Conservation (phyloP, 2,888 invertebrate species). For the Ophion costatus region DNA sequence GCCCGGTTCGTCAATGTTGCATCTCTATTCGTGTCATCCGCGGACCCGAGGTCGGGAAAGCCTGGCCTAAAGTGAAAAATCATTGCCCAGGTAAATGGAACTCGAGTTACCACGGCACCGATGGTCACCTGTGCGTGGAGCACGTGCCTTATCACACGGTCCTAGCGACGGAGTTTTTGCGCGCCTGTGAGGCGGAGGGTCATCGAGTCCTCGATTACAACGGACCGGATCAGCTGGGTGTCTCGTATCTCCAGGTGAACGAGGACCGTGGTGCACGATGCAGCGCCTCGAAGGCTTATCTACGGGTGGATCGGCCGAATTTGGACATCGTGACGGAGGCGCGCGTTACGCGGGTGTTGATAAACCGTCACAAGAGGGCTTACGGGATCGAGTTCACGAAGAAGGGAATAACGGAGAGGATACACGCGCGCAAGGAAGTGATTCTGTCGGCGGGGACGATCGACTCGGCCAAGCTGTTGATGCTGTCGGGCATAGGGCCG, state of each 20-base stretch:
- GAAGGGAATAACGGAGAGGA: slow-evolving; percentile 84
- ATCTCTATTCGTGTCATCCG: too few relatives aligned
- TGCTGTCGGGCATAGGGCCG: slow-evolving; percentile 89
- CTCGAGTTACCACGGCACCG: slow-evolving; percentile 80
- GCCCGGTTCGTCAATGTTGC: too few relatives aligned
- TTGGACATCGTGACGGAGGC: slow-evolving; percentile 79
- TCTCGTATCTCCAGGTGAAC: slow-evolving; percentile 85
- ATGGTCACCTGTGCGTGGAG: slow-evolving; percentile 82
- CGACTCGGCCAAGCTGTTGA: slow-evolving; percentile 91
- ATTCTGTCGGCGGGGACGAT: slow-evolving; percentile 90
- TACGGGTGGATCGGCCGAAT: slow-evolving; percentile 82
- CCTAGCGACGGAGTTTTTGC: slow-evolving; percentile 79
- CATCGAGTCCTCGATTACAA: slow-evolving; percentile 82
- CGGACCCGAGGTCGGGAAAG: too few relatives aligned
- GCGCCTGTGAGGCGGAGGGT: slow-evolving; percentile 81
- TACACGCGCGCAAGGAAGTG: slow-evolving; percentile 86
- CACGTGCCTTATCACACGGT: slow-evolving; percentile 81
- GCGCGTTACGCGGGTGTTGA: slow-evolving; percentile 75
- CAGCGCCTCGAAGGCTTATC: slow-evolving; percentile 85
- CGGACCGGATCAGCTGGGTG: slow-evolving; percentile 84
- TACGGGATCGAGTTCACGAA: slow-evolving; percentile 84
- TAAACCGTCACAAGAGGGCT: slow-evolving; percentile 77
- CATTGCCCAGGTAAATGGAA: slow-evolving; percentile 85
- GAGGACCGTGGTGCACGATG: slow-evolving; percentile 84
- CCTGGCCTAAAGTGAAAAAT: not conserved